These are phyloP conservation scores for Brachyhypopomus gauderio DNA, from an alignment of 2,113 vertebrate species.

Conservation along the genomic window DNA sequence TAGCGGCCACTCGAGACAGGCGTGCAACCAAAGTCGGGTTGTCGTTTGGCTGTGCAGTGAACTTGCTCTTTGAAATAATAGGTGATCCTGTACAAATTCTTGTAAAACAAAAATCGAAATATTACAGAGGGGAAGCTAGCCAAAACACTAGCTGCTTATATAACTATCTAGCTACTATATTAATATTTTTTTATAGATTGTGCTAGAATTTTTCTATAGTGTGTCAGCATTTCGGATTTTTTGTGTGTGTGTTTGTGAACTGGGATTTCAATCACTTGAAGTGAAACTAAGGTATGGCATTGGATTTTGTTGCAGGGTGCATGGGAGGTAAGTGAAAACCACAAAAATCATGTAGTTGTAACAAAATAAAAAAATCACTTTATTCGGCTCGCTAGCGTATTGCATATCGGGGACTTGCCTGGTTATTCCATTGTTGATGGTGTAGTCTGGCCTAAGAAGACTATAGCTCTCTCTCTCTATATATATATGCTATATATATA, in stretches of 20 bases:
- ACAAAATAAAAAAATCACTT: too few species aligned
- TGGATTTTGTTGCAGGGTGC: slow-evolving; percentile 77
- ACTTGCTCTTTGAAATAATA: too few species aligned
- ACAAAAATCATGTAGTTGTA: neutral
- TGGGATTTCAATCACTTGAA: neutral
- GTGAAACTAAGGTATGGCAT: slow-evolving; percentile 64
- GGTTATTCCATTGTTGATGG: too few species aligned
- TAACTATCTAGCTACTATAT: neutral
- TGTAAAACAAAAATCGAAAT: neutral
- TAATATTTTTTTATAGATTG: too few species aligned
- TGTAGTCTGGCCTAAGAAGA: too few species aligned
- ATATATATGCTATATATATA: too few species aligned
- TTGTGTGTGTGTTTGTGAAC: neutral
- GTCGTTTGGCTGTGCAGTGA: slow-evolving; percentile 3
- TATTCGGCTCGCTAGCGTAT: too few species aligned
- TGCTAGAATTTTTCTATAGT: too few species aligned
- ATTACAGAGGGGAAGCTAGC: neutral
- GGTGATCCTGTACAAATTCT: neutral
- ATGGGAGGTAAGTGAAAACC: slow-evolving; percentile 69
- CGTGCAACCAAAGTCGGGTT: neutral
- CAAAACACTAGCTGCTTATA: neutral
- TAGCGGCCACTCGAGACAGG: slow-evolving; percentile 40
- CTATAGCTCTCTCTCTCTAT: too few species aligned
- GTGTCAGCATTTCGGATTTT: neutral
- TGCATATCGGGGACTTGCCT: too few species aligned